Percentiles rank a stretch among this genome's conserved stretches.
phyloP scores from a whole-genome alignment of 1,140 invertebrate species.

The Diachasma alloeum region DNA sequence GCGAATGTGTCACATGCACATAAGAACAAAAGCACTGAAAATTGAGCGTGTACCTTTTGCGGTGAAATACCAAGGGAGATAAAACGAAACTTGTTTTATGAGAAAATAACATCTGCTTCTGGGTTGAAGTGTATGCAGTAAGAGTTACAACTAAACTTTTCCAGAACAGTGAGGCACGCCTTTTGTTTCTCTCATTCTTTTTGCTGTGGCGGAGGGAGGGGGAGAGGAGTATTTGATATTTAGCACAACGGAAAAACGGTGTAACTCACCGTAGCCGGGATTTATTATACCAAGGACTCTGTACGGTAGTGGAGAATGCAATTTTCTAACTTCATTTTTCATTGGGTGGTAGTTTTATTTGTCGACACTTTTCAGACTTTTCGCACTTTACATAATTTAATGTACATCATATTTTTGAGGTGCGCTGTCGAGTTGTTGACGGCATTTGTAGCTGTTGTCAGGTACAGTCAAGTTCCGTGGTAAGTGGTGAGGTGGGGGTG shows the following conservation, averaged over 20 bases:
- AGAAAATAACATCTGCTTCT: constrained; percentile 6
- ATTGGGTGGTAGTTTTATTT: not conserved
- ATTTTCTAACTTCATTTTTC: not conserved
- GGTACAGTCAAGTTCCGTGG: not conserved
- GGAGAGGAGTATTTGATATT: constrained; percentile 1
- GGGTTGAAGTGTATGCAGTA: not conserved
- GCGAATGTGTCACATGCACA: not conserved
- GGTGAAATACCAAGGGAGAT: not conserved
- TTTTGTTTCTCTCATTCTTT: not conserved
- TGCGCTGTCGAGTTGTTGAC: not conserved
- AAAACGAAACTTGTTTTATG: constrained; percentile 17
- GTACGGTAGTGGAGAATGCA: not conserved
- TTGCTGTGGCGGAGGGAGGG: not conserved
- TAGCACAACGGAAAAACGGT: not conserved
- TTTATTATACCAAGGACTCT: not conserved
- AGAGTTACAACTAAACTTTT: constrained; percentile 10
- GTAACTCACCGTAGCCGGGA: not conserved
- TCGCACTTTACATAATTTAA: not conserved
- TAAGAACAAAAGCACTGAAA: not conserved
- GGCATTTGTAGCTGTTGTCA: not conserved
- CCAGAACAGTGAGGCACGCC: not conserved
- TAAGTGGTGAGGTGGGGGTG: not conserved
- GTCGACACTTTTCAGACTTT: not conserved
- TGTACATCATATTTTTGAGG: not conserved
- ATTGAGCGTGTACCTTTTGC: not conserved